Base-by-base conservation (phyloP, 2,113 vertebrate species). In the Ornithorhynchus anatinus region DNA sequence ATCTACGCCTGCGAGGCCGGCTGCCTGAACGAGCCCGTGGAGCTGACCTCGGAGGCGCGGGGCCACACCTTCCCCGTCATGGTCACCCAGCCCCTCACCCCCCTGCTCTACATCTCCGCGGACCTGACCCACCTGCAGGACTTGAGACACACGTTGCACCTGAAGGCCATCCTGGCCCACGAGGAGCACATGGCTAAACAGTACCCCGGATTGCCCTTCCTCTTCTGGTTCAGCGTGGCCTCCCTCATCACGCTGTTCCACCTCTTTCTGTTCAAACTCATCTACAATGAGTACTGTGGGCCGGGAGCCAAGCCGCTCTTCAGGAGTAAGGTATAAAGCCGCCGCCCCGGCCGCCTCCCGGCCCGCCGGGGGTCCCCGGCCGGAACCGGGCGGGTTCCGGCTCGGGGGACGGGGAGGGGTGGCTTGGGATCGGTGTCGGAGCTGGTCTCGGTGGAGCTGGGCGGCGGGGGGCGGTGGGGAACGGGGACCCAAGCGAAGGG, bases 181-280 rank as follows among this genome's bases (percentile, higher is more conserved):
- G 97, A 98, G 42, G 97, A 99, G 69, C 98, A 99, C 94, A 99
- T 99, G 98, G 98, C 97, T 63, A 97, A 95, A 87, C 93, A 96
- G 82, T 96, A 98, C 81, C 97, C 96, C 0, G 97, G 97, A 42
- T 92, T 99, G 82, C 98, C 97, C 64, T 99, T 99, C 92, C 90
- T 99, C 14, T 99, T 99, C 91, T 99, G 97, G 97, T 99, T 99
- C 92, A 98, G 98, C 6, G 96, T 99, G 90, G 97, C 98, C 12
- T 99, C 98, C 6, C 95, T 99, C 80, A 97, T 99, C 89, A 96
- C 96, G 0, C 91, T 99, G 53, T 99, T 99, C 94, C 97, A 99
- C 88, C 94, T 99, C 36, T 99, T 99, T 91, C 95, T 99, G 81
- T 99, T 99, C 93, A 99, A 99, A 86, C 97, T 99, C 76, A 99